Percentiles rank a stretch among this genome's conserved stretches.
These are phyloP conservation scores for Globodera ellingtonae DNA, from an alignment of 1,140 invertebrate genomes.

Conservation along the genomic window DNA sequence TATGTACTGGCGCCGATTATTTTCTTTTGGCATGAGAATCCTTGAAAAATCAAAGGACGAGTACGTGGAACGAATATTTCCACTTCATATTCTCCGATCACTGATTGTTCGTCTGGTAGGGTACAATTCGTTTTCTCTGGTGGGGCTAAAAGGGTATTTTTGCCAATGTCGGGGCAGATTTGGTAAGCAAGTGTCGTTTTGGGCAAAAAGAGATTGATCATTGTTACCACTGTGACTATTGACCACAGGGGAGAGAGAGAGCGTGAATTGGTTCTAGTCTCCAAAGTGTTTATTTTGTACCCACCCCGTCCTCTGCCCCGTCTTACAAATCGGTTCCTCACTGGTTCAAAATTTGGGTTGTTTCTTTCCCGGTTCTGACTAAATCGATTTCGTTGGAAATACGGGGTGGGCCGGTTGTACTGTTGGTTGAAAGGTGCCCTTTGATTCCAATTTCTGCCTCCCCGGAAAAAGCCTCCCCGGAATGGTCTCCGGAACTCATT, in stretches of 20 bases:
- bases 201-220: not conserved
- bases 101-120: not conserved
- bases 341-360: not conserved
- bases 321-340: not conserved
- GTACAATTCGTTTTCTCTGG: constrained; percentile 1
- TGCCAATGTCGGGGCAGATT: not conserved
- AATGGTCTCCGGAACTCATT: not conserved
- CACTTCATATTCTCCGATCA: not conserved
- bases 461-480: not conserved
- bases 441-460: not conserved
- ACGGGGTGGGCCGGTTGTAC: not conserved
- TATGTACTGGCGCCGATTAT: not conserved
- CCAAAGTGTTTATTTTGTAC: not conserved
- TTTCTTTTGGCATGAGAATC: not conserved
- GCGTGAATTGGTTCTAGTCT: not conserved
- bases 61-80: not conserved
- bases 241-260: not conserved
- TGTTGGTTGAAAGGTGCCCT: not conserved
- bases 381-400: constrained; percentile 2
- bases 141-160: not conserved
- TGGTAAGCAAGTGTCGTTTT: not conserved
- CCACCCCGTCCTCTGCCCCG: not conserved
- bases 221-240: not conserved
- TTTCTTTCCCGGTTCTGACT: not conserved
- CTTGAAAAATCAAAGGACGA: not conserved